Evolutionary conservation across 2,888 invertebrate species (phyloP), one percentile per base, ranked within the genome.

Genomic region (Eurois occulta): DNA sequence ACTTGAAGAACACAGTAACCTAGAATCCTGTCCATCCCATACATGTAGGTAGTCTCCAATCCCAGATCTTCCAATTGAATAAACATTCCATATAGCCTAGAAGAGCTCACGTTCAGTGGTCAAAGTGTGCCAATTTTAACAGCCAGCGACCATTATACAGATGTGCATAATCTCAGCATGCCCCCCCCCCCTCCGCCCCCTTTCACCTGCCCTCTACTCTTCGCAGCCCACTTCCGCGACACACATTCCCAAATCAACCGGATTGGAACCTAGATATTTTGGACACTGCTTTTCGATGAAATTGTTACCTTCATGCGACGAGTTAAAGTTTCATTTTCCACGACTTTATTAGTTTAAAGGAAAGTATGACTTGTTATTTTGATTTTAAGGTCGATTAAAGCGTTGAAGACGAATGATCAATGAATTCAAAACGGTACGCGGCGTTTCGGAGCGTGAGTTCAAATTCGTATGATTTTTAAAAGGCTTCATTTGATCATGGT

Each of bases 221-320:
- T 89, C 85, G 84, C 88, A 92, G 81, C 91, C 95, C 89, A 95
- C 95, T 92, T 96, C 92, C 89, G 90, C 90, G 96, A 85, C 95
- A 94, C 91, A 96, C 93, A 95, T 95, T 94, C 94, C 93, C 92
- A 93, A 94, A 94, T 93, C 94, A 93, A 95, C 94, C 95, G 95
- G 94, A 95, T 94, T 94, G 92, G 89, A 91, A 91, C 94, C 95
- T 92, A 95, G 91, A 94, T 95, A 93, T 94, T 95, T 94, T 92
- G 92, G 94, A 87, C 88, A 90, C 74, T 46, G 28, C 58, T 48
- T 76, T 76, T 70, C 88, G 89, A 81, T 41, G 84, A 35, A 92
- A 86, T 90, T 81, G 78, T 77, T 75, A 92, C 92, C 85, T 90
- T 93, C 90, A 38, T 5, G 0, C n/a, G 10, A 72, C 66, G 28